Base-by-base conservation (phyloP, 2,797 vertebrate genomes). In the Chelidonichthys spinosus region DNA sequence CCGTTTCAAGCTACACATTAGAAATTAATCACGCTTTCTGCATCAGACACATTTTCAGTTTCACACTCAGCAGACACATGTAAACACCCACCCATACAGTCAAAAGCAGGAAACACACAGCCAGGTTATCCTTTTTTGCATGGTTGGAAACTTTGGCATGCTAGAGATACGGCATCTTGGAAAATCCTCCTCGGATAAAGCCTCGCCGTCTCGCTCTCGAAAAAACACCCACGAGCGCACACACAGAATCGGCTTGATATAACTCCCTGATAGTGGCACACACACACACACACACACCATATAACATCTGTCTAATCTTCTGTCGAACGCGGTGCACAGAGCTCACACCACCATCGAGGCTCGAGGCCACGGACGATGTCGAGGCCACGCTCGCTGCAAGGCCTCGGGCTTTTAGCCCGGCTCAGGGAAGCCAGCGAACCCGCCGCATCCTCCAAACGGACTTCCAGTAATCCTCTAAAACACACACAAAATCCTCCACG, bases 281-380 rank as follows among this genome's bases (percentile, higher is more conserved):
- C 58, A 54, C 39, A 49, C 33, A 32, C 18, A 69, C 40, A 56
- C 13, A 62, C 13, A 53, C 52, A 53, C 73, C 39, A 73, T 63
- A 50, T 46, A 79, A 87, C 84, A 90, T 89, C 89, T 89, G 83
- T 90, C 83, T 90, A 91, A 92, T 92, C 89, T 89, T 79, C 76
- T 86, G 82, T 86, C 59, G 52, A 79, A 87, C 84, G 88, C 6
- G 69, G 83, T n/a, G 75, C 76, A 62, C 33, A 10, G 62, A 43
- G 53, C 82, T 79, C 83, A 65, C 40, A 56, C 61, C 42, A 35
- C 43, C 75, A 76, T 71, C 66, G 55, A 74, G 54, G 80, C 83
- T 82, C 50, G 11, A 71, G 75, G 82, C 80, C 73, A 69, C 72
- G 69, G 81, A 81, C 65, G 36, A 84, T 63, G 78, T 61, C 14